Evolutionary conservation across 2,888 invertebrate species (phyloP).

Genomic region (Drosophila atripex): DNA sequence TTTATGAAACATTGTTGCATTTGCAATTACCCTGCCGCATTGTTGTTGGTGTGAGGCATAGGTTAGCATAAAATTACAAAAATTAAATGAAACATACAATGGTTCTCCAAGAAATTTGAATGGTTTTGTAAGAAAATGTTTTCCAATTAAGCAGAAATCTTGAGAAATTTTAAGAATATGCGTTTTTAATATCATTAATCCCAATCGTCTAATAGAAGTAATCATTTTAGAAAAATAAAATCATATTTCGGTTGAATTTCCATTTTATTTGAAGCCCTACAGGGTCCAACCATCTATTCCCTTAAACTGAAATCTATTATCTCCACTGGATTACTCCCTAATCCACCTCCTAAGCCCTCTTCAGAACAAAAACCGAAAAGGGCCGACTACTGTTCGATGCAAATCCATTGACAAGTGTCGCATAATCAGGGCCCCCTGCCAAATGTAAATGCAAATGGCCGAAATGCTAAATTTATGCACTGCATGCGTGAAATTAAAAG

Average conservation of each 20-base stretch:
- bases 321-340: constrained; percentile 3
- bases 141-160: too few species aligned
- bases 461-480: constrained; percentile 66
- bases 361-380: constrained; percentile 15
- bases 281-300: background rate
- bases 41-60: background rate
- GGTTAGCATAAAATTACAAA: background rate
- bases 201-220: too few species aligned
- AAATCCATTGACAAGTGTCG: constrained; percentile 65
- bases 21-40: constrained; percentile 20
- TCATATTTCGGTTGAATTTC: background rate
- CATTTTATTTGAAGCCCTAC: background rate
- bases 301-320: background rate
- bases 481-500: constrained; percentile 69
- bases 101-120: background rate
- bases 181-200: too few species aligned
- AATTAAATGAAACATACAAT: background rate
- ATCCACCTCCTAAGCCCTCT: constrained; percentile 4
- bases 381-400: constrained; percentile 26
- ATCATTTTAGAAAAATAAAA: too few species aligned
- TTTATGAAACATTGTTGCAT: constrained; percentile 51
- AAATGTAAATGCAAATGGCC: constrained; percentile 43
- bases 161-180: too few species aligned
- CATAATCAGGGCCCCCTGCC: constrained; percentile 61
- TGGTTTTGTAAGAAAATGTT: too few species aligned